Base-by-base conservation (phyloP, 92 coral and sea anemone genomes). In the Nematostella vectensis region DNA sequence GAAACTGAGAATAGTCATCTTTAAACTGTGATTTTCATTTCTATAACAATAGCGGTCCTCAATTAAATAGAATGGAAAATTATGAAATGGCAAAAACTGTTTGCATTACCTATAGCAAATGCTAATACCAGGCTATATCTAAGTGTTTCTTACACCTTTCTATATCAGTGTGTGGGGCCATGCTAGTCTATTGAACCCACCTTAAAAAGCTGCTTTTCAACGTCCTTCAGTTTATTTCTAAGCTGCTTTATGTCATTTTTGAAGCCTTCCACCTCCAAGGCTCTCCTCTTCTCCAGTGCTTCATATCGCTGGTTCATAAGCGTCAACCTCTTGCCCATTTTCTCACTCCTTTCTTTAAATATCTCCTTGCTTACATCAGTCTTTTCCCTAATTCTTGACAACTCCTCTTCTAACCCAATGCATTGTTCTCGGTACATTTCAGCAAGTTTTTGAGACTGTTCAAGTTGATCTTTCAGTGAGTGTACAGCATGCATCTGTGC, bases 341-440 rank as follows among this genome's bases (percentile, higher is more conserved):
- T 89, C 42, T 93, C 96, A 55, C 89, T 67, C 54, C 99, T 72
- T 30, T 93, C 99, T 57, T 93, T 93, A 29, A 87, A 93, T 16
- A 93, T 74, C 49, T 93, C 99, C 38, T 83, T 82, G 54, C 99
- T 88, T 11, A 93, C 99, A 61, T 93, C 99, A 37, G 94, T 93
- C 37, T 70, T 78, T 60, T 93, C 99, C 29, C 95, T 71, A 44
- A 93, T 87, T 49, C 94, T 71, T 1, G 96, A 74, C 0, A 93
- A 63, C 53, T 93, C 99, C 57, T 93, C 99, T 50, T 93, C 99
- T 8, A 87, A 56, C 12, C 99, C 99, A 25, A 93, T 93, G 48
- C 99, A 93, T 44, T 93, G 99, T 39, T 93, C 99, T 42, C 99
- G 71, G 66, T 93, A 93, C 96, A 87, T 93, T 52, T 93, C 99